Evolutionary conservation across 2,113 vertebrate genomes (phyloP).

Genomic region (Pteruthius melanotis): DNA sequence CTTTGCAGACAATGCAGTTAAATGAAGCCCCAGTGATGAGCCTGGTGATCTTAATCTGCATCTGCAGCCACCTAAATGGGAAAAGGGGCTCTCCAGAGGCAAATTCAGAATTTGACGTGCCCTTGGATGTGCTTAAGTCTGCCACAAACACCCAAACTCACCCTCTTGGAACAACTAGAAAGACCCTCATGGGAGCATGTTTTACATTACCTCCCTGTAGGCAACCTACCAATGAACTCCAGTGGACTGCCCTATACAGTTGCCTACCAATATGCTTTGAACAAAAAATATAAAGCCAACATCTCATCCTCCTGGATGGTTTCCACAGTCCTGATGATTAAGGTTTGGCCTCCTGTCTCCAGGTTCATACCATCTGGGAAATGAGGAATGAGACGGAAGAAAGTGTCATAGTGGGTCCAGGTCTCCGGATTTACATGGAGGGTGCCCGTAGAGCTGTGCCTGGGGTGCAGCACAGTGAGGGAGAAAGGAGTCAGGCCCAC

Average conservation of each 20-base stretch:
- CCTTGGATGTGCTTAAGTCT: not conserved
- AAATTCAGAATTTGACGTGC: not conserved
- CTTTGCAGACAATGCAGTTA: not conserved
- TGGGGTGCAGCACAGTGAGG: not conserved
- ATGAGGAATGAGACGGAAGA: not conserved
- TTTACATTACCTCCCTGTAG: not conserved
- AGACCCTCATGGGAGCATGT: not conserved
- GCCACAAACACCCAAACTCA: not conserved
- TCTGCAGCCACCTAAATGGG: not conserved
- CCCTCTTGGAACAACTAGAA: not conserved
- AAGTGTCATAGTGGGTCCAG: not conserved
- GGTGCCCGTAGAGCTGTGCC: fast-evolving
- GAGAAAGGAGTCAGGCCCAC: not conserved
- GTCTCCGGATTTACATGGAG: not conserved
- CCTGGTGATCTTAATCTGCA: not conserved
- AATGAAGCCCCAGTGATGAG: not conserved
- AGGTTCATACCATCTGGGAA: not conserved
- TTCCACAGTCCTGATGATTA: not conserved
- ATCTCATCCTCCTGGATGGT: not conserved
- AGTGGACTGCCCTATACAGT: not conserved
- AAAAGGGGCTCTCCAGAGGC: not conserved
- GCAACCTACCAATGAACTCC: not conserved
- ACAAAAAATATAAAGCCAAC: not conserved
- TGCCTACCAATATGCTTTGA: not conserved
- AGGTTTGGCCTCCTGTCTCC: not conserved